These are phyloP conservation scores for Drosophila willistoni DNA, from an alignment of 1,140 invertebrate species.

Conservation along the genomic window DNA sequence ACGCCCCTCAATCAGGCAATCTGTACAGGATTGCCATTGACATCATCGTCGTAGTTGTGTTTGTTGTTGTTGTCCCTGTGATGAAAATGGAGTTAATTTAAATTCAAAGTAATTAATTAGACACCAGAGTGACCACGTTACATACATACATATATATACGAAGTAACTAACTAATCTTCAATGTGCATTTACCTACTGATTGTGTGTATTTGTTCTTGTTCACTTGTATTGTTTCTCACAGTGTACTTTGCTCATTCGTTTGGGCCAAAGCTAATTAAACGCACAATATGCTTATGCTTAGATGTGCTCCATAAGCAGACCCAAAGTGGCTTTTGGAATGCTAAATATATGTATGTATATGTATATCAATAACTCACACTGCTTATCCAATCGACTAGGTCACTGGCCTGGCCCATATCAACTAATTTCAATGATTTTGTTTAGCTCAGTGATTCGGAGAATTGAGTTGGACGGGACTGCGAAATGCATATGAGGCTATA, in stretches of 20 bases:
- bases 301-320: not conserved
- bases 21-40: conserved; percentile 26
- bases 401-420: conserved; percentile 35
- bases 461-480: conserved; percentile 60
- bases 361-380: conserved; percentile 54
- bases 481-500: conserved; percentile 19
- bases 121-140: conserved; percentile 41
- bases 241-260: conserved; percentile 6
- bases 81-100: conserved; percentile 72
- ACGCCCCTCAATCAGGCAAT: conserved; percentile 13
- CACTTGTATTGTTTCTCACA: not conserved
- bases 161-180: conserved; percentile 40
- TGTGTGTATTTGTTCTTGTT: conserved; percentile 5
- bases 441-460: conserved; percentile 79
- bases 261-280: conserved; percentile 48
- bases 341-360: conserved; percentile 36
- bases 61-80: conserved; percentile 32
- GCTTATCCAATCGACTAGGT: conserved; percentile 57
- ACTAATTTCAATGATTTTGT: conserved; percentile 79
- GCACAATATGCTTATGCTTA: conserved; percentile 44
- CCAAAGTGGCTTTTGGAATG: conserved; percentile 35
- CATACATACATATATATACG: not conserved
- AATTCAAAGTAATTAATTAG: conserved; percentile 82
- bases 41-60: conserved; percentile 6
- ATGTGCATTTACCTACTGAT: conserved; percentile 19